Evolutionary conservation across 53 echinoderm and acorn worm genomes (phyloP).

Genomic region (Hippasteria phrygiana): DNA sequence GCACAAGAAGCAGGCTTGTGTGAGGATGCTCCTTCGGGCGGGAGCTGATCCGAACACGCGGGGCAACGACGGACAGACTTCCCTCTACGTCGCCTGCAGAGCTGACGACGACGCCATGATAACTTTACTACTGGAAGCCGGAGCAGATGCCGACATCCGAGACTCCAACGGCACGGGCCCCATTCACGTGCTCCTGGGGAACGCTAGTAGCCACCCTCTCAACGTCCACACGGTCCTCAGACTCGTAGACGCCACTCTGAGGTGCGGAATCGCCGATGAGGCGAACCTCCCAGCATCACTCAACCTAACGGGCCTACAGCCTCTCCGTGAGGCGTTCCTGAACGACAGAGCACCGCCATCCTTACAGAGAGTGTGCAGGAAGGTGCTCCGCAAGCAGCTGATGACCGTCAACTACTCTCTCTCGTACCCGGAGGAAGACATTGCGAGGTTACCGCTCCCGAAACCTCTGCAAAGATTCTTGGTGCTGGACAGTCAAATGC

Average conservation of each 20-base stretch:
- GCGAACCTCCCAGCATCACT: neutral
- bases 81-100: conserved; percentile 48
- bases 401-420: neutral
- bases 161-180: conserved; percentile 34
- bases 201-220: neutral
- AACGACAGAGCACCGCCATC: conserved; percentile 19
- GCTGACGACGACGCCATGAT: conserved; percentile 22
- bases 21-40: conserved; percentile 19
- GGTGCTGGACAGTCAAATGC: conserved; percentile 24
- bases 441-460: conserved; percentile 43
- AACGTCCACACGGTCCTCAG: neutral
- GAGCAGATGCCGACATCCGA: conserved; percentile 48
- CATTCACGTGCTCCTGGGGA: conserved; percentile 33
- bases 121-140: conserved; percentile 30
- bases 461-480: conserved; percentile 40
- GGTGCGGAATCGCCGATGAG: neutral
- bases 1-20: conserved; percentile 44
- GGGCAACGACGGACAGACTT: conserved; percentile 25
- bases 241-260: conserved; percentile 48
- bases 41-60: conserved; percentile 21
- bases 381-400: conserved; percentile 28
- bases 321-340: neutral
- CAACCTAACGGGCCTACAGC: neutral
- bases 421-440: neutral
- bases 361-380: conserved; percentile 58